These are phyloP conservation scores for Catocala nupta DNA, from an alignment of 2,888 invertebrate genomes.

Conservation along the genomic window DNA sequence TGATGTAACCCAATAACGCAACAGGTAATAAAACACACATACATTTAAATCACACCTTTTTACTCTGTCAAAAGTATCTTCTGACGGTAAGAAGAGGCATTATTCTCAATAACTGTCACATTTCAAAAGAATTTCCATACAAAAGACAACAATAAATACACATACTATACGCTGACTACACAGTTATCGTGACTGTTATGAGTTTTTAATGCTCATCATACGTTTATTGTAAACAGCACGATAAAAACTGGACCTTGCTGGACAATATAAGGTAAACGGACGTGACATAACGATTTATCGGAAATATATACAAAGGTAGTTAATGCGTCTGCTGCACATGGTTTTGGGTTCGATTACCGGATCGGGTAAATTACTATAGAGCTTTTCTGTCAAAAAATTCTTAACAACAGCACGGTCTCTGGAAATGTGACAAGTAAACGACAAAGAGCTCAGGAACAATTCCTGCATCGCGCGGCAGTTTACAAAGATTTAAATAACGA, in stretches of 20 bases:
- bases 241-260: constrained; percentile 48
- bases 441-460: too few species aligned
- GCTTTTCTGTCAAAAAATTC: too few species aligned
- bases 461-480: too few species aligned
- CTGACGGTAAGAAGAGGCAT: not conserved
- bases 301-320: too few species aligned
- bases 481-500: too few species aligned
- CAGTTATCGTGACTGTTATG: constrained; percentile 38
- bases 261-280: constrained; percentile 23
- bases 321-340: too few species aligned
- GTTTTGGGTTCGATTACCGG: too few species aligned
- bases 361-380: too few species aligned
- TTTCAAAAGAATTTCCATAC: constrained; percentile 12
- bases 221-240: constrained; percentile 48
- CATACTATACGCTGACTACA: constrained; percentile 15
- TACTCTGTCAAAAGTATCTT: not conserved
- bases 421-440: too few species aligned
- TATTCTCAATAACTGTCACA: constrained; percentile 10
- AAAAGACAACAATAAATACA: constrained; percentile 8
- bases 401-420: too few species aligned
- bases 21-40: not conserved
- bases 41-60: not conserved
- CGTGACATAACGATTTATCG: constrained; percentile 40
- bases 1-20: too few species aligned
- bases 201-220: constrained; percentile 46